phyloP scores from a whole-genome alignment of 2,888 invertebrate species.

The Phymatocera aterrima region DNA sequence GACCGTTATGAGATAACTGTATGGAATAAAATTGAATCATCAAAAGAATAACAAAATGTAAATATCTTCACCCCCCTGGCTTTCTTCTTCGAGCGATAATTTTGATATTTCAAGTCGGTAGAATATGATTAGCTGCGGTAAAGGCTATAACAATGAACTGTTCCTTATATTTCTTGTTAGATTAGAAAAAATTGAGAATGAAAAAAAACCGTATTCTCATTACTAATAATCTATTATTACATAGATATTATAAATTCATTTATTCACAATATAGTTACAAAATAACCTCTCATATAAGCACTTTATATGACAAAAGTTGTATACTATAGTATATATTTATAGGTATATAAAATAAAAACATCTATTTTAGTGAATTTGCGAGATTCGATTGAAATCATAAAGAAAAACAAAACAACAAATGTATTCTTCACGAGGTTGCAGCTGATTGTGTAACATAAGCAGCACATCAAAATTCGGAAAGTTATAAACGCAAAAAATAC shows the following conservation, averaged over 20 bases:
- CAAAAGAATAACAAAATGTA: not conserved
- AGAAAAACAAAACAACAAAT: slow-evolving; percentile 52
- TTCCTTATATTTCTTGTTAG: no score
- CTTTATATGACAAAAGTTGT: no score
- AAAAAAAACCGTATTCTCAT: slow-evolving; percentile 42
- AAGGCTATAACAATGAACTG: not conserved
- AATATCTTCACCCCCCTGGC: not conserved
- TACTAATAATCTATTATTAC: slow-evolving; percentile 59
- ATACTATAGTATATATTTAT: no score
- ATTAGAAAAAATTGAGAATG: not conserved
- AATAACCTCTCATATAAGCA: slow-evolving; percentile 32
- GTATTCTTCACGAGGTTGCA: no score
- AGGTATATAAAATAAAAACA: slow-evolving; percentile 33
- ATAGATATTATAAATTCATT: slow-evolving; percentile 58
- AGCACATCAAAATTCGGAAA: no score
- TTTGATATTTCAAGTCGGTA: not conserved
- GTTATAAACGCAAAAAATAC: no score
- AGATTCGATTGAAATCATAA: no score
- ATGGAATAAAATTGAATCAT: not conserved
- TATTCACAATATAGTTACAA: slow-evolving; percentile 69
- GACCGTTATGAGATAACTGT: slow-evolving; percentile 24
- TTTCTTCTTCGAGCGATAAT: not conserved
- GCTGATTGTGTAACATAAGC: no score
- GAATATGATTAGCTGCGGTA: not conserved
- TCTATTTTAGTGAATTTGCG: slow-evolving; percentile 47